A percentile compares a stretch with the other conserved stretches of the same genome.
These are phyloP conservation scores for Bombycilla garrulus DNA, from an alignment of 2,113 vertebrate species.

Conservation along the genomic window DNA sequence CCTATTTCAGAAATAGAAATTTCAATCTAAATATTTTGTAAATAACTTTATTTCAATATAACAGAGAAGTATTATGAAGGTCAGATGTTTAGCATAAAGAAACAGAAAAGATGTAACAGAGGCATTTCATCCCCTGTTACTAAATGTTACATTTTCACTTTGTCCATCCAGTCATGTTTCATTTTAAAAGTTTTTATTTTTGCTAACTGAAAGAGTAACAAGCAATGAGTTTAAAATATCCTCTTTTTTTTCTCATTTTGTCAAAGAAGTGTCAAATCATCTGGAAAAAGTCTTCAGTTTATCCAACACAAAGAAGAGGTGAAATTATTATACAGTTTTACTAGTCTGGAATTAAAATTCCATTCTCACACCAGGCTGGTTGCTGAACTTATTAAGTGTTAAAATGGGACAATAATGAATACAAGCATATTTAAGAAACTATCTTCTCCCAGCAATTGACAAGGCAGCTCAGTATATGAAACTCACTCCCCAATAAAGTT, in stretches of 20 bases:
- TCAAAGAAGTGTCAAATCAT: neutral
- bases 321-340: neutral
- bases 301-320: neutral
- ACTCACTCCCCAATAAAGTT: neutral
- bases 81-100: neutral
- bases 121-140: neutral
- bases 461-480: neutral
- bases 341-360: neutral
- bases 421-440: neutral
- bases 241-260: neutral
- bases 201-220: neutral
- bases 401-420: neutral
- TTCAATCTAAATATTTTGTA: neutral
- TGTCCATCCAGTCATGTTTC: neutral
- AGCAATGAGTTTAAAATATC: neutral
- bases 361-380: neutral
- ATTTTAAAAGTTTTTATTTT: neutral
- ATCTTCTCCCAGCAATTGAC: neutral
- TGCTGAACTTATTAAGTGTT: neutral
- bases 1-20: neutral
- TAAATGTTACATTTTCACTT: neutral
- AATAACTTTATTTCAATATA: neutral
- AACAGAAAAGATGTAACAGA: neutral
- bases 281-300: neutral
- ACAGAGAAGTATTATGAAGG: neutral